phyloP scores from a whole-genome alignment of 35 echinoderm and acorn worm genomes.

The Lytechinus pictus region DNA sequence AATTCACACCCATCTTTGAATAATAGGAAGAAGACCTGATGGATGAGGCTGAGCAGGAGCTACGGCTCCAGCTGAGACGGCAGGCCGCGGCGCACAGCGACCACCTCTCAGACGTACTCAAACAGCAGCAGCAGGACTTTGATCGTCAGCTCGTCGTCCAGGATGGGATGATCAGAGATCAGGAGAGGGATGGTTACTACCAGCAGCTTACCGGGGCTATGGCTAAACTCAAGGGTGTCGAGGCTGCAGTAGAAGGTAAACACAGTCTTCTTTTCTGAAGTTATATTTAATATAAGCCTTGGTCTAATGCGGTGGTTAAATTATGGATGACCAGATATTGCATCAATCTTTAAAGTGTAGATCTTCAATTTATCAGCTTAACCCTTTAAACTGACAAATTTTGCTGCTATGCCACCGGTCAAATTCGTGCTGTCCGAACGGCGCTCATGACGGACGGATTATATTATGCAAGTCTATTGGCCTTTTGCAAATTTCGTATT shows the following conservation, averaged over 20 bases:
- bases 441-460: too few species aligned
- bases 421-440: too few species aligned
- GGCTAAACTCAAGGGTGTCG: constrained; percentile 89
- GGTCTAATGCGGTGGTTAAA: too few species aligned
- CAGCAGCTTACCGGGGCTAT: constrained; percentile 74
- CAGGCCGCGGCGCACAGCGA: constrained; percentile 97
- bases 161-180: constrained; percentile 60
- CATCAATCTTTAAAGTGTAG: too few species aligned
- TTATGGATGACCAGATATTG: too few species aligned
- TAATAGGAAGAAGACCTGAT: constrained; percentile 69
- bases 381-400: too few species aligned
- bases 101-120: constrained; percentile 85
- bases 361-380: too few species aligned
- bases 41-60: constrained; percentile 76
- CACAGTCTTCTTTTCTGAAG: neutral
- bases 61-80: constrained; percentile 79
- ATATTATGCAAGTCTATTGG: too few species aligned
- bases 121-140: constrained; percentile 77
- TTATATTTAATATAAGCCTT: too few species aligned
- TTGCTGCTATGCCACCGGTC: too few species aligned
- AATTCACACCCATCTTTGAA: neutral
- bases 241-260: constrained; percentile 93
- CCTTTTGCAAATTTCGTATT: too few species aligned
- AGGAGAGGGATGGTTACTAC: constrained; percentile 80
- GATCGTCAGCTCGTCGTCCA: constrained; percentile 54